Base-by-base conservation (phyloP, 2,888 invertebrate genomes). In the Thecophora atra region DNA sequence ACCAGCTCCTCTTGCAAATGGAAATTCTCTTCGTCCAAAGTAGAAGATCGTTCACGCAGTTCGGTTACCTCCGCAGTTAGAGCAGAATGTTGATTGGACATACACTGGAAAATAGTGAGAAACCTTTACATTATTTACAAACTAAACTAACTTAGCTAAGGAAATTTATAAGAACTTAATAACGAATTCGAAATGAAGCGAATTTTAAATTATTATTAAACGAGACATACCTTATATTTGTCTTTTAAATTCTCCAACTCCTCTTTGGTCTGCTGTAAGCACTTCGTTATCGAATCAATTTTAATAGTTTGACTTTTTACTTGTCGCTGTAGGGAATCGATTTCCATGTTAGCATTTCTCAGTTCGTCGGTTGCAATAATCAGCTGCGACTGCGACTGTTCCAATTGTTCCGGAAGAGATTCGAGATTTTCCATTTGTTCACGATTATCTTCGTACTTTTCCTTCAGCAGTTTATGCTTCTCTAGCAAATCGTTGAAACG, bases 401-500 rank as follows among this genome's bases (percentile, higher is more conserved):
- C 90, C 76, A 88, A 88, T 72, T 89, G 88, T 71, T 87, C 88
- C 13, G 88, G 86, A 0, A 89, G 83, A 75, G 88, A 88, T 76
- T 89, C 87, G 73, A 89, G 86, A 76, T 88, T 88, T 1, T 82
- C 78, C 21, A 88, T 76, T 71, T 87, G 85, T 54, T 89, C 89
- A 78, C 88, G 87, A 47, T 90, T 81, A 21, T 88, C 87, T 58
- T 84, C 88, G 72, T 88, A 87, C 78, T 90, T 89, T 66, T 83
- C 85, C 79, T 89, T 90, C 15, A 91, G 83, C 0, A 78, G 60
- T 76, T 89, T 89, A 76, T 91, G 88, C 81, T 91, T 91, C 73
- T 90, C 90, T 19, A 88, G 81, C 66, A 93, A 86, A 77, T 90
- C 89, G 79, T 89, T 87, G 76, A 90, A 90, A 66, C 92, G 89